Evolutionary conservation across 2,888 invertebrate genomes (phyloP).

Genomic region (Erynnis tages): DNA sequence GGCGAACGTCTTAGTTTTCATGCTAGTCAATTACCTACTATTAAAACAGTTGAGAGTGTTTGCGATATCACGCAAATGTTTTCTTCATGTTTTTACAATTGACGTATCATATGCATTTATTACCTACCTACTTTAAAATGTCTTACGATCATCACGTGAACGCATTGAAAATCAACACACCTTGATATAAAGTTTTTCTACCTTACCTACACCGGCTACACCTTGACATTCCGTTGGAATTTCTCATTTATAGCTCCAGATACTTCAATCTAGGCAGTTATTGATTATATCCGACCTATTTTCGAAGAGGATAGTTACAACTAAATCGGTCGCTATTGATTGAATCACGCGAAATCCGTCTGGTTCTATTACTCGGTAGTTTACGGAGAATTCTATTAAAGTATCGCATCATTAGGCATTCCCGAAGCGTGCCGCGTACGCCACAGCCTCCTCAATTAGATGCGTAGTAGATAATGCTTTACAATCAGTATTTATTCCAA

Average conservation of each 20-base stretch:
- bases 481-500: slow-evolving; percentile 48
- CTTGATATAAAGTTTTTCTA: too few species aligned
- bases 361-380: slow-evolving; percentile 15
- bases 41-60: too few species aligned
- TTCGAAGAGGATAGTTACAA: not conserved
- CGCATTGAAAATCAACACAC: too few species aligned
- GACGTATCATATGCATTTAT: too few species aligned
- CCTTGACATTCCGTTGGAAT: not conserved
- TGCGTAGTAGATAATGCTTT: slow-evolving; percentile 44
- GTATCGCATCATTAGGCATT: slow-evolving; percentile 38
- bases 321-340: not conserved
- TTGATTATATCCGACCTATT: not conserved
- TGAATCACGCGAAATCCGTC: slow-evolving; percentile 21
- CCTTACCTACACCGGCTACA: too few species aligned
- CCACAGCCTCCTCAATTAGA: slow-evolving; percentile 51
- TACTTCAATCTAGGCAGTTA: not conserved
- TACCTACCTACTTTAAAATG: too few species aligned
- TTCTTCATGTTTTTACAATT: too few species aligned
- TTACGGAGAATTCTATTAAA: slow-evolving; percentile 34
- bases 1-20: too few species aligned
- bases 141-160: too few species aligned
- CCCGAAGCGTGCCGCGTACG: slow-evolving; percentile 40
- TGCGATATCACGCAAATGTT: too few species aligned
- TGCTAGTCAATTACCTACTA: too few species aligned
- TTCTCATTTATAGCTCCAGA: not conserved